Conservation (phyloP, 2,113 vertebrate genomes). For the Bettongia penicillata region DNA sequence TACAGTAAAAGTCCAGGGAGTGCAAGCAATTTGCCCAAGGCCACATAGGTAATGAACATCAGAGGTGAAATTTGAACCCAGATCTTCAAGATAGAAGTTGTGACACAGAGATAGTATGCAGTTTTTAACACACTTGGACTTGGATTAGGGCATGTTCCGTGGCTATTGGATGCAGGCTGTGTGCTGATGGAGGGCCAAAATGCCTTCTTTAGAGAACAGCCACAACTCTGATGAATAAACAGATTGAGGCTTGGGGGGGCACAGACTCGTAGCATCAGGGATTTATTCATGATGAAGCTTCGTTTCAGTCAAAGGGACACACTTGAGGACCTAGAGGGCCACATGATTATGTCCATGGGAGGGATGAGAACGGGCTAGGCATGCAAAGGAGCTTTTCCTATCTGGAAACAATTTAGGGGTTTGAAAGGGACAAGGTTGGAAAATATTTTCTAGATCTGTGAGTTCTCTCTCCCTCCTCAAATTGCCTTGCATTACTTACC, state of each 20-base stretch:
- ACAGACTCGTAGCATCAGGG: no score
- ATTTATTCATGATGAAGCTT: no score
- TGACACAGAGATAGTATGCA: neutral
- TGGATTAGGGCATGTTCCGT: neutral
- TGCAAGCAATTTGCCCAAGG: neutral
- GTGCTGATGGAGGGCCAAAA: neutral
- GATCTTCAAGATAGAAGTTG: neutral
- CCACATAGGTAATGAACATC: neutral
- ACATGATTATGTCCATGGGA: no score
- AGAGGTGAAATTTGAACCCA: neutral
- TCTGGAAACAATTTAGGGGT: neutral
- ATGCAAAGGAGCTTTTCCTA: neutral
- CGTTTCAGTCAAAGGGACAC: no score
- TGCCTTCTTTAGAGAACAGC: no score
- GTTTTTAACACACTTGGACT: neutral
- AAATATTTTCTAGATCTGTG: neutral
- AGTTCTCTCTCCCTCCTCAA: neutral
- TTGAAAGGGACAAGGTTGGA: neutral
- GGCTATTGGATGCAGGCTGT: neutral
- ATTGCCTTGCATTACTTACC: neutral
- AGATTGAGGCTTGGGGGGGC: no score
- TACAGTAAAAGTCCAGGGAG: neutral
- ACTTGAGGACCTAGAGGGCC: no score
- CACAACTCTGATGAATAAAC: neutral
- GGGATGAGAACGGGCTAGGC: no score